Evolutionary conservation across 2,113 vertebrate species (phyloP).

Genomic region (Alethe diademata): DNA sequence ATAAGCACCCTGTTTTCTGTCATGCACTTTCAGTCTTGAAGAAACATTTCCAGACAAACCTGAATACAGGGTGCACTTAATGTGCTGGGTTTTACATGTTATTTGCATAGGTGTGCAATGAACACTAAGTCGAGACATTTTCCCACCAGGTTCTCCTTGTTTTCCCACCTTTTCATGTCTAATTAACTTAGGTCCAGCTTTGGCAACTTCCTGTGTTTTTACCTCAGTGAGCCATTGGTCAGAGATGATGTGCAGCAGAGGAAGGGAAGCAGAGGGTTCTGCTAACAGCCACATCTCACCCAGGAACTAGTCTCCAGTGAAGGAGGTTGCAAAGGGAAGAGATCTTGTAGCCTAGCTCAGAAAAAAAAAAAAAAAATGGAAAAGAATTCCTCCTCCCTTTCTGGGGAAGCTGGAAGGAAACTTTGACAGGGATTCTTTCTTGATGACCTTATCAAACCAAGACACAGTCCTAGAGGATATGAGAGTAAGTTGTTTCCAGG

Average conservation of each 20-base stretch:
- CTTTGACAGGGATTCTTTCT: neutral
- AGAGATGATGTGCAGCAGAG: neutral
- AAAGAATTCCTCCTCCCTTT: neutral
- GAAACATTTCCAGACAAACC: slow-evolving; percentile 38
- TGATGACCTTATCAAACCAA: neutral
- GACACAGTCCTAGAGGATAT: neutral
- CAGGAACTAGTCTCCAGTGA: neutral
- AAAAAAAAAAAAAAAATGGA: accelerated
- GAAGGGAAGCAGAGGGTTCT: neutral
- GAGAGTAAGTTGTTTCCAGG: neutral
- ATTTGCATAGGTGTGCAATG: neutral
- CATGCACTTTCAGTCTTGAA: slow-evolving; percentile 53
- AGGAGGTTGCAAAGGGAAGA: neutral
- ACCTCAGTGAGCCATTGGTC: neutral
- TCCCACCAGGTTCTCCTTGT: neutral
- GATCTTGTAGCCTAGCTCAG: neutral
- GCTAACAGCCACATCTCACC: neutral
- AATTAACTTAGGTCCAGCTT: neutral
- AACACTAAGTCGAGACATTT: neutral
- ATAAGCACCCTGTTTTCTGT: slow-evolving; percentile 15
- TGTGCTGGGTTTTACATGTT: neutral
- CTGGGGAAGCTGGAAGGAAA: neutral
- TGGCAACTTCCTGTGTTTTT: neutral
- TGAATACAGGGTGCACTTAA: neutral
- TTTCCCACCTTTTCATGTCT: neutral